These are phyloP conservation scores for Calephelis perditalis DNA, from an alignment of 2,888 invertebrate genomes.

Conservation along the genomic window DNA sequence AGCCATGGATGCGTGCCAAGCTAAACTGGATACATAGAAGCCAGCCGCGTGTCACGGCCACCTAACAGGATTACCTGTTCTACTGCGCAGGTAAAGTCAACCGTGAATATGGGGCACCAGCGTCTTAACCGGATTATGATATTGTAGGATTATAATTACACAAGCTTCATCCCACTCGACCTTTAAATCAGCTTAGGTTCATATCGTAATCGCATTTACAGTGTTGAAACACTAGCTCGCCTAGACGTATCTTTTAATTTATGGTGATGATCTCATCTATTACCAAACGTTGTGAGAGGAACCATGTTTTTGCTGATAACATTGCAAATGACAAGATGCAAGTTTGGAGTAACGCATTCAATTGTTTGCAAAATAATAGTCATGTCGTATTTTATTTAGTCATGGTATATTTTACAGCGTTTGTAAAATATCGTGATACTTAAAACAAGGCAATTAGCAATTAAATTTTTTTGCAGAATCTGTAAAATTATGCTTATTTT, in stretches of 20 bases:
- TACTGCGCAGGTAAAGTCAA: constrained; percentile 66
- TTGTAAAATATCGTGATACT: not conserved
- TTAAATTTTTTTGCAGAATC: too few species aligned
- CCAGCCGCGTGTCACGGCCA: constrained; percentile 73
- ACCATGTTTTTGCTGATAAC: too few species aligned
- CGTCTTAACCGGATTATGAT: constrained; percentile 60
- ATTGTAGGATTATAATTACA: constrained; percentile 46
- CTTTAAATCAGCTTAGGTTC: constrained; percentile 36
- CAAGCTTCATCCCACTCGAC: constrained; percentile 36
- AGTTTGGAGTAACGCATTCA: not conserved
- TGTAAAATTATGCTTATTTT: too few species aligned
- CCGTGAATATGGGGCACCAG: constrained; percentile 51
- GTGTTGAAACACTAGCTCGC: not conserved
- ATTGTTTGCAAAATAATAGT: not conserved
- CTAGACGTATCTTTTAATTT: not conserved
- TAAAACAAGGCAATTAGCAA: too few species aligned
- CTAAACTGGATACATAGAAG: constrained; percentile 55
- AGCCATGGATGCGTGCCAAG: constrained; percentile 54
- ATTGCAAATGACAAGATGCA: not conserved
- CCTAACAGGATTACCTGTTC: constrained; percentile 77
- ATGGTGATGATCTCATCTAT: constrained; percentile 1
- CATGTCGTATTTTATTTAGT: not conserved
- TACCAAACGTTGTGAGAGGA: not conserved
- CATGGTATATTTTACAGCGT: not conserved
- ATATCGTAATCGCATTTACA: constrained; percentile 16